Evolutionary conservation across 2,797 vertebrate genomes (phyloP), one percentile per base, ranked within the genome.

Genomic region (Pseudotriccus pelzelni): DNA sequence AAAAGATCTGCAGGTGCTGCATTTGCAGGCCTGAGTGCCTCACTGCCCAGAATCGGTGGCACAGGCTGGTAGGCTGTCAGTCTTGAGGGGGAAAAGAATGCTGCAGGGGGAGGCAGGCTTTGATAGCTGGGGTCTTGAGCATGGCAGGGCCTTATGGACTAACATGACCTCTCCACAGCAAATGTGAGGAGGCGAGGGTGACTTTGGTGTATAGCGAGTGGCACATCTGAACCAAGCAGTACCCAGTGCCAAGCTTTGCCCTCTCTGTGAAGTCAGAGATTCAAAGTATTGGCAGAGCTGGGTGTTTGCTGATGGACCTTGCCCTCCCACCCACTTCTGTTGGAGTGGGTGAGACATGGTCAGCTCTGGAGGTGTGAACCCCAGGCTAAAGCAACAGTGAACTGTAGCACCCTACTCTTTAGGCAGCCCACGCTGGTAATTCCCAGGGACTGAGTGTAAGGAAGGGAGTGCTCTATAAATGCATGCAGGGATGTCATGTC

Each of bases 21-120:
- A 4, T 70, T 69, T 32, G 25, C 67, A n/a, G 34, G 37, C 28
- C 34, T 6, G 20, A 87, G 67, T 4, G 4, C 13, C n/a, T 87
- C 8, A 4, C 27, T 68, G 68, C 50, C 62, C 0, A 0, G 27
- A 2, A 4, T 25, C 76, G 69, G 75, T 2, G 2, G 46, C 53
- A 56, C 0, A 0, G 47, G 16, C 14, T 3, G 3, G n/a, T 16
- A 36, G 76, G 37, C 55, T 69, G 47, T 59, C 47, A 37, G 6
- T 50, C 63, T 49, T 7, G 36, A 12, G n/a, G 12, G 23, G 14
- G 9, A 18, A 16, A 34, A 44, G 60, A 52, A n/a, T 44, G 64
- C 39, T 59, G 68, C 30, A 12, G 13, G 25, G 18, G 32, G 9
- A 69, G 23, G 9, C 22, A 60, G 39, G 39, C 19, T 82, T 52